These are phyloP conservation scores for Dysidea cf. avara DNA, from an alignment of 37 sponge, comb jelly and placozoan species.

Conservation along the genomic window DNA sequence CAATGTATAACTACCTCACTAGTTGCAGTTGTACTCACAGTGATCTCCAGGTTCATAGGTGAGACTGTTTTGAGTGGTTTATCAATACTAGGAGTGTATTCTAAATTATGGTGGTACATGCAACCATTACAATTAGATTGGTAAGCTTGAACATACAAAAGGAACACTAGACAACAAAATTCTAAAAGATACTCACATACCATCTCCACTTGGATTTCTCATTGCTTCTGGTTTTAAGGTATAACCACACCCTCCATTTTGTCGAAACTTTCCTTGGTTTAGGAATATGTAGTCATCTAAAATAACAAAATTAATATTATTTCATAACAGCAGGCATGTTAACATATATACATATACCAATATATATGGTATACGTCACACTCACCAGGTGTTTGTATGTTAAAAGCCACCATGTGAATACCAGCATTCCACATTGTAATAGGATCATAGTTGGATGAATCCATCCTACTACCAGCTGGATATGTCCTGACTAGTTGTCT, in stretches of 20 bases:
- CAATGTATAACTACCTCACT: background rate
- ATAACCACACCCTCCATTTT: conserved; percentile 85
- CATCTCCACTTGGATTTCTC: conserved; percentile 30
- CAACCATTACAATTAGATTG: background rate
- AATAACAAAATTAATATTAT: background rate
- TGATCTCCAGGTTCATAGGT: conserved; percentile 46
- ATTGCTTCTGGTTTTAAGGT: conserved; percentile 69
- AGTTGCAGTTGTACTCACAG: conserved; percentile 27
- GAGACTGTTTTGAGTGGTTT: conserved; percentile 49
- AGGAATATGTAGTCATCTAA: conserved; percentile 63
- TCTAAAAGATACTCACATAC: background rate
- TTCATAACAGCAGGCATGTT: background rate
- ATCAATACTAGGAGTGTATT: conserved; percentile 27
- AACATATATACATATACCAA: too few species aligned
- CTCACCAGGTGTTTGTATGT: conserved; percentile 72
- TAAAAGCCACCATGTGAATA: conserved; percentile 76
- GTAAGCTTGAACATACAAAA: background rate
- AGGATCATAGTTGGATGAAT: conserved; percentile 75
- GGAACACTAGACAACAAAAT: background rate
- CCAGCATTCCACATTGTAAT: conserved; percentile 68
- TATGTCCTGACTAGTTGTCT: conserved; percentile 67
- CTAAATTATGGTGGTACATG: background rate
- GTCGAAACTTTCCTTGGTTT: conserved; percentile 79
- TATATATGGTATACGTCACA: background rate
- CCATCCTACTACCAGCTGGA: conserved; percentile 63